Conservation (phyloP, 1,140 invertebrate species). For the Oryzaephilus surinamensis region DNA sequence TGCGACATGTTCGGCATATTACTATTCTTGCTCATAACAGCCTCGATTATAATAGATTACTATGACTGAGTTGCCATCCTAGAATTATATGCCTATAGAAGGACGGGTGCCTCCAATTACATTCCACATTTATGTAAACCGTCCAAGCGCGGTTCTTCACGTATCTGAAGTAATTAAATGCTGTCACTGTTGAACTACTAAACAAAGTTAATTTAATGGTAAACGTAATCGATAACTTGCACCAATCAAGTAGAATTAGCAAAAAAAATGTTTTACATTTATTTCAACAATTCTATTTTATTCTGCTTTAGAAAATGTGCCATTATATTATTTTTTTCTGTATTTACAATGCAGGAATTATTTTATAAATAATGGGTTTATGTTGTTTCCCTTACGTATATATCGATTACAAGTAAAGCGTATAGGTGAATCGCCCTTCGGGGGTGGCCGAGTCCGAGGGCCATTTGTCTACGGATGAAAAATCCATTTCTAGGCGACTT, state of each 20-base stretch:
- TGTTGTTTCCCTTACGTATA: too few species aligned
- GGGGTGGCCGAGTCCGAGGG: slow-evolving; percentile 22
- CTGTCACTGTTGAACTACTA: slow-evolving; percentile 12
- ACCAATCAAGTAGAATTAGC: too few species aligned
- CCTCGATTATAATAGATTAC: slow-evolving; percentile 13
- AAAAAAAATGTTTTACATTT: too few species aligned
- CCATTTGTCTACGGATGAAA: slow-evolving; percentile 35
- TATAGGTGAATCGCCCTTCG: slow-evolving; percentile 7
- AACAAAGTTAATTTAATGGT: slow-evolving; percentile 10
- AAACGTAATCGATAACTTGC: too few species aligned
- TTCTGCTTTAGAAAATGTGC: too few species aligned
- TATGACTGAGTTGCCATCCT: slow-evolving; percentile 8
- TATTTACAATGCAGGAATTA: too few species aligned
- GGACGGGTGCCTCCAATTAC: slow-evolving; percentile 11
- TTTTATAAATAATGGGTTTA: too few species aligned
- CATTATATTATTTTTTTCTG: too few species aligned
- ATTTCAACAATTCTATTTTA: too few species aligned
- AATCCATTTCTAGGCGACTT: slow-evolving; percentile 37
- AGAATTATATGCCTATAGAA: slow-evolving; percentile 7
- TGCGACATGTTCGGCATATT: slow-evolving; percentile 15
- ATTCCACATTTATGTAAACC: slow-evolving; percentile 12
- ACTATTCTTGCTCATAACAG: slow-evolving; percentile 11
- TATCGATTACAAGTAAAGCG: too few species aligned
- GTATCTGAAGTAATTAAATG: slow-evolving; percentile 12
- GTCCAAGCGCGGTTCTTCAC: slow-evolving; percentile 10